Conservation (phyloP, 2,797 vertebrate species). For the Myotis daubentonii region DNA sequence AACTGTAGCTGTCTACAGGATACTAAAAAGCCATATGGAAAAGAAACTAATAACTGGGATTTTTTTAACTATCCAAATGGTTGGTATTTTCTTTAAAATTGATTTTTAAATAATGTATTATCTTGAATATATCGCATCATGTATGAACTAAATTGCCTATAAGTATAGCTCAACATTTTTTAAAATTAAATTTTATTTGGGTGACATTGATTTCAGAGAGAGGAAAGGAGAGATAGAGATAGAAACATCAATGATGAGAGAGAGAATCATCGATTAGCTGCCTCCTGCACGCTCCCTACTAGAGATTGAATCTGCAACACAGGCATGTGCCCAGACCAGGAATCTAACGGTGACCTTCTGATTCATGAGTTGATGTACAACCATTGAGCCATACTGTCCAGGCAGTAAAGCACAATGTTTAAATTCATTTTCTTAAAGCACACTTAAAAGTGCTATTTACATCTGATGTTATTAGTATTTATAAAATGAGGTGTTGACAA, state of each 20-base stretch:
- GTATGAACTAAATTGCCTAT: conserved; percentile 9
- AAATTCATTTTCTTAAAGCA: conserved; percentile 42
- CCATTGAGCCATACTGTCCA: too few species aligned
- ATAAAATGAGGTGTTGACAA: conserved; percentile 33
- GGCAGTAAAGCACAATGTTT: not conserved
- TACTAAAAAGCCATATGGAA: not conserved
- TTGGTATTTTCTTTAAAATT: not conserved
- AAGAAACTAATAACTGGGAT: not conserved
- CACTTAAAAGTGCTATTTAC: conserved; percentile 32
- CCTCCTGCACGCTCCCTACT: too few species aligned
- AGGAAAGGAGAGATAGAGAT: too few species aligned
- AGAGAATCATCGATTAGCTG: too few species aligned
- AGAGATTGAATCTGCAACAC: too few species aligned
- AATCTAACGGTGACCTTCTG: too few species aligned
- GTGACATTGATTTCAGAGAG: too few species aligned
- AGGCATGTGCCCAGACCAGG: too few species aligned
- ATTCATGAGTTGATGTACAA: too few species aligned
- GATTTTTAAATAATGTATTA: conserved; percentile 24
- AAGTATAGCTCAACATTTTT: not conserved
- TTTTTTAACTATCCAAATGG: conserved; percentile 46
- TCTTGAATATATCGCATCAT: not conserved
- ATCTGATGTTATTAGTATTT: conserved; percentile 18
- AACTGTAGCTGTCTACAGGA: conserved; percentile 16
- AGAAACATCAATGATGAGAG: too few species aligned
- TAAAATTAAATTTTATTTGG: too few species aligned